A percentile compares a stretch with the other conserved stretches of the same genome.
phyloP scores from a whole-genome alignment of 1,140 invertebrate species.

The Cylas formicarius region DNA sequence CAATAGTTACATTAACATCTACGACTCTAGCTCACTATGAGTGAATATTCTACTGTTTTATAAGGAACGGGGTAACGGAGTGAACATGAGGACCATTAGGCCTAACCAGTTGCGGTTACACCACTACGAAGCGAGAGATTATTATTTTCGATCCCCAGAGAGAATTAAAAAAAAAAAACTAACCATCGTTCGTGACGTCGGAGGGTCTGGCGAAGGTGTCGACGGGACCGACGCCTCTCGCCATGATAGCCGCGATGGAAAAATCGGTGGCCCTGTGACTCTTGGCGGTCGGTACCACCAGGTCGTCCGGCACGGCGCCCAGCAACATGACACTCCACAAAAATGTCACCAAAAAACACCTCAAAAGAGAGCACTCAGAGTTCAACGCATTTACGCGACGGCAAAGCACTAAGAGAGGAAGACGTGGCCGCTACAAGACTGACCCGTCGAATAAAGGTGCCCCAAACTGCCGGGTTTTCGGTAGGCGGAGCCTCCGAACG shows the following conservation, averaged over 20 bases:
- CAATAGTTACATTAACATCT: no score
- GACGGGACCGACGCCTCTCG: conserved; percentile 53
- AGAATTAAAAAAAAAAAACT: no score
- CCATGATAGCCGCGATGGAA: conserved; percentile 90
- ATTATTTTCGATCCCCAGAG: no score
- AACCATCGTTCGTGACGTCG: no score
- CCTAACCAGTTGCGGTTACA: no score
- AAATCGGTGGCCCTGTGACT: conserved; percentile 73
- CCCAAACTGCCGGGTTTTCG: neutral
- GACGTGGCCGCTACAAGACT: conserved; percentile 30
- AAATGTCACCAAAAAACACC: conserved; percentile 19
- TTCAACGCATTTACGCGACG: conserved; percentile 18
- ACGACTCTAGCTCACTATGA: no score
- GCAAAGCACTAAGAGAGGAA: conserved; percentile 21
- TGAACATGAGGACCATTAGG: no score
- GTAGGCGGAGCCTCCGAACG: conserved; percentile 8
- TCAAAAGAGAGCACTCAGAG: conserved; percentile 13
- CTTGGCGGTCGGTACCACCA: conserved; percentile 37
- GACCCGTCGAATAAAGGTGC: conserved; percentile 16
- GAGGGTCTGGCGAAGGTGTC: no score
- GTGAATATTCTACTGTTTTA: no score
- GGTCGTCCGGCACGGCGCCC: conserved; percentile 39
- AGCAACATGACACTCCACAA: conserved; percentile 37
- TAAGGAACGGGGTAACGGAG: no score
- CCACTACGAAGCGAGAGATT: no score